Evolutionary conservation across 2,888 invertebrate species (phyloP).

Genomic region (Invenusta paracnida): DNA sequence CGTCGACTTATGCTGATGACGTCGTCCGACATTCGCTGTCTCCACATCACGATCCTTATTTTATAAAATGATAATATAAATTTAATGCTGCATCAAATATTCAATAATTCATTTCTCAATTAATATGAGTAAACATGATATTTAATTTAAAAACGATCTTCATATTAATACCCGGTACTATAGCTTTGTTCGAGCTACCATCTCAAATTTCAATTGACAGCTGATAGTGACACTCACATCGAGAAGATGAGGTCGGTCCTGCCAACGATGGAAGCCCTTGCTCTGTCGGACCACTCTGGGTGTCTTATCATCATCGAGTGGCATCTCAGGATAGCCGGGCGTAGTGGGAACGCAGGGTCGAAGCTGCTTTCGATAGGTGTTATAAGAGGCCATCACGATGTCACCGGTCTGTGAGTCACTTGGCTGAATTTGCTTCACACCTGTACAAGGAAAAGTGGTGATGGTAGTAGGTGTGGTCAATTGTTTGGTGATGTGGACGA

Average conservation of each 20-base stretch:
- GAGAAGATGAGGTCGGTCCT: slow-evolving; percentile 52
- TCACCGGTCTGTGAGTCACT: not conserved
- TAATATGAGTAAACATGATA: too few relatives aligned
- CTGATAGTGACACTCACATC: too few relatives aligned
- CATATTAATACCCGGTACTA: too few relatives aligned
- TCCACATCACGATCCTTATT: not conserved
- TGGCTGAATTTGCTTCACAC: not conserved
- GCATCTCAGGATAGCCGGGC: not conserved
- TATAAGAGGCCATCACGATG: not conserved
- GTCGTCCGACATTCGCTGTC: not conserved
- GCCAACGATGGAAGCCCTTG: slow-evolving; percentile 53
- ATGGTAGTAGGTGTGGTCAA: too few relatives aligned
- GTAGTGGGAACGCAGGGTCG: slow-evolving; percentile 47
- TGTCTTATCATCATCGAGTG: not conserved
- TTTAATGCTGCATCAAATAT: too few relatives aligned
- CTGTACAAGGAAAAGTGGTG: too few relatives aligned
- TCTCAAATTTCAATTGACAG: too few relatives aligned
- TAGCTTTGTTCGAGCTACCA: too few relatives aligned
- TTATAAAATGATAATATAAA: too few relatives aligned
- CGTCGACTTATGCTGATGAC: not conserved
- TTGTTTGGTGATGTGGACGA: too few relatives aligned
- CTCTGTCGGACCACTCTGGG: not conserved
- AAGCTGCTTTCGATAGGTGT: slow-evolving; percentile 6
- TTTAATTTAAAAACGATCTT: too few relatives aligned
- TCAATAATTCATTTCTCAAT: too few relatives aligned